Evolutionary conservation across 2,888 invertebrate species (phyloP).

Genomic region (Agriotes lineatus): DNA sequence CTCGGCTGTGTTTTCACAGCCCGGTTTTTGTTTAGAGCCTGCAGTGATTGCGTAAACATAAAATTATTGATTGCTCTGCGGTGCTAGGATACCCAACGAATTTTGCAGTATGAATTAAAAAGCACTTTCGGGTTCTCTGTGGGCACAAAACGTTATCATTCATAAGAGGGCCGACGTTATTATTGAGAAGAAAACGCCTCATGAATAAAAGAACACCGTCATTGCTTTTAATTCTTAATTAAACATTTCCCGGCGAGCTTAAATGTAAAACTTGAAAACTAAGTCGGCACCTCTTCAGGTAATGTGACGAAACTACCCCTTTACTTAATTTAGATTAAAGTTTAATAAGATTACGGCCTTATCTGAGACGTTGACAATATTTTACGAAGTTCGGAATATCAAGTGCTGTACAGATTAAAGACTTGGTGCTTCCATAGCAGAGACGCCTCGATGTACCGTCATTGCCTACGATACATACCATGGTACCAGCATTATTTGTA

Average conservation of each 20-base stretch:
- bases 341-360: slow-evolving; percentile 37
- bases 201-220: slow-evolving; percentile 38
- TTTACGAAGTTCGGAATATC: background rate
- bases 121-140: slow-evolving; percentile 13
- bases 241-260: slow-evolving; percentile 25
- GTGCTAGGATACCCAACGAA: slow-evolving; percentile 12
- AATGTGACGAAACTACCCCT: slow-evolving; percentile 32
- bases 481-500: no score
- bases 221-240: slow-evolving; percentile 40
- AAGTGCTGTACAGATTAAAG: slow-evolving; percentile 4
- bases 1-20: background rate
- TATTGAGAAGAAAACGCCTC: slow-evolving; percentile 34
- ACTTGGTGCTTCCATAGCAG: no score
- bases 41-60: slow-evolving; percentile 31
- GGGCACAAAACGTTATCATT: slow-evolving; percentile 20
- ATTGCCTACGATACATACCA: no score
- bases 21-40: slow-evolving; percentile 6
- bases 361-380: slow-evolving; percentile 5
- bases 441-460: no score
- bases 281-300: slow-evolving; percentile 29
- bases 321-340: slow-evolving; percentile 40
- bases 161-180: slow-evolving; percentile 23
- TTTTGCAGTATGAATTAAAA: slow-evolving; percentile 18
- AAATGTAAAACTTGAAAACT: slow-evolving; percentile 30
- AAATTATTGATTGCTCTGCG: slow-evolving; percentile 31